A percentile compares a stretch with the other conserved stretches of the same genome.
Conservation (phyloP, 2,888 invertebrate species). For the Orthosia gothica region DNA sequence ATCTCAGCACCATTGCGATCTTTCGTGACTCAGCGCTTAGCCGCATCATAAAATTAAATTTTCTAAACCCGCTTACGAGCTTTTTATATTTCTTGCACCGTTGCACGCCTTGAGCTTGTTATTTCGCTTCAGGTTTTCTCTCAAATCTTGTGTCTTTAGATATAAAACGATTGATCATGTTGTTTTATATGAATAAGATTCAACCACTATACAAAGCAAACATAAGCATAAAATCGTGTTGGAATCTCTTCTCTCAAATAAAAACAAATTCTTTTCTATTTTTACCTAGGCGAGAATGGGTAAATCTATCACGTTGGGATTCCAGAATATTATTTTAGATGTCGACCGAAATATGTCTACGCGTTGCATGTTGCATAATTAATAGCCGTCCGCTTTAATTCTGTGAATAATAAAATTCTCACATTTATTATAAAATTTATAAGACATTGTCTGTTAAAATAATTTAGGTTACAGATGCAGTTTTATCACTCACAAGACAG, state of each 20-base stretch:
- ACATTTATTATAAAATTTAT: conserved; percentile 39
- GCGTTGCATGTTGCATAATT: conserved; percentile 74
- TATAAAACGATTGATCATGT: conserved; percentile 11
- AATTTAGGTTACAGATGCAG: conserved; percentile 11
- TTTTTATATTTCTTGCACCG: conserved; percentile 35
- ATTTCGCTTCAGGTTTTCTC: neutral
- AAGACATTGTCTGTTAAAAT: conserved; percentile 13
- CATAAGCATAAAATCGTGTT: conserved; percentile 34
- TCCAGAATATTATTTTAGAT: conserved; percentile 79
- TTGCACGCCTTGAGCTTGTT: conserved; percentile 11
- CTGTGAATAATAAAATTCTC: conserved; percentile 69
- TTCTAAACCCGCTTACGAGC: conserved; percentile 9
- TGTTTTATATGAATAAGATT: conserved; percentile 22
- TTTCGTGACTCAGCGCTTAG: conserved; percentile 35
- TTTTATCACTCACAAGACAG: conserved; percentile 7
- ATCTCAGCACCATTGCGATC: conserved; percentile 13
- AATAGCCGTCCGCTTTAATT: conserved; percentile 74
- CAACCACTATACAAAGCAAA: conserved; percentile 34
- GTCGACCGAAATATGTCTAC: conserved; percentile 81
- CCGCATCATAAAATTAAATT: conserved; percentile 27
- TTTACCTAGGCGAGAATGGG: conserved; percentile 64
- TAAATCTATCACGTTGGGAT: conserved; percentile 75
- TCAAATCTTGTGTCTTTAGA: conserved; percentile 1
- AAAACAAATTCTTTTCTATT: conserved; percentile 63
- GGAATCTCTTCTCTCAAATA: conserved; percentile 42